These are phyloP conservation scores for Chiridota heheva DNA, from an alignment of 35 echinoderm and acorn worm genomes.

Conservation along the genomic window DNA sequence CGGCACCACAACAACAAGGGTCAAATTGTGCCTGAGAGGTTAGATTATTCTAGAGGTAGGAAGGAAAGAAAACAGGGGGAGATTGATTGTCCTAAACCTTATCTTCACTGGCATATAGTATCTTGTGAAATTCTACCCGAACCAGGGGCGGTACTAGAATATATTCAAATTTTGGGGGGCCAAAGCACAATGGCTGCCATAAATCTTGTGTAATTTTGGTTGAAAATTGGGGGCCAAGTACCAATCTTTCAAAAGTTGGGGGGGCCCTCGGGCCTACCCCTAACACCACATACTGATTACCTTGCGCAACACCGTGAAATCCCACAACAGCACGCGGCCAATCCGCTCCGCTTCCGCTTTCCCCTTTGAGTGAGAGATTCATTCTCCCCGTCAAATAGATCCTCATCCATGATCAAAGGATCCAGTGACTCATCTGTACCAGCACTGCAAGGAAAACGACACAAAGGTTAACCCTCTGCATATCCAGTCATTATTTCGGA, in stretches of 20 bases:
- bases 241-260: neutral
- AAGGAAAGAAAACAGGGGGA: too few species aligned
- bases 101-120: too few species aligned
- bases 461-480: too few species aligned
- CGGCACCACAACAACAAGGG: too few species aligned
- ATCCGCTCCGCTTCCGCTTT: constrained; percentile 42
- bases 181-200: neutral
- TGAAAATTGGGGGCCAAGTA: neutral
- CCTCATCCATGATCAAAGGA: constrained; percentile 90
- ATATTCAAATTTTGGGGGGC: neutral
- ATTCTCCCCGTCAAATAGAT: constrained; percentile 84
- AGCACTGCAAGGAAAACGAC: constrained; percentile 36
- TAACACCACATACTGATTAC: neutral
- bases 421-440: constrained; percentile 72
- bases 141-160: neutral
- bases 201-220: neutral
- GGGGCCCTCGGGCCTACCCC: neutral
- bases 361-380: constrained; percentile 79
- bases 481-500: too few species aligned
- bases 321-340: constrained; percentile 46
- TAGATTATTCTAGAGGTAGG: too few species aligned
- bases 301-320: constrained; percentile 59
- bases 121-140: neutral
- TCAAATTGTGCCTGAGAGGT: too few species aligned
- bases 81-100: too few species aligned